Conservation (phyloP, 2,888 invertebrate species). For the Acheta domesticus region DNA sequence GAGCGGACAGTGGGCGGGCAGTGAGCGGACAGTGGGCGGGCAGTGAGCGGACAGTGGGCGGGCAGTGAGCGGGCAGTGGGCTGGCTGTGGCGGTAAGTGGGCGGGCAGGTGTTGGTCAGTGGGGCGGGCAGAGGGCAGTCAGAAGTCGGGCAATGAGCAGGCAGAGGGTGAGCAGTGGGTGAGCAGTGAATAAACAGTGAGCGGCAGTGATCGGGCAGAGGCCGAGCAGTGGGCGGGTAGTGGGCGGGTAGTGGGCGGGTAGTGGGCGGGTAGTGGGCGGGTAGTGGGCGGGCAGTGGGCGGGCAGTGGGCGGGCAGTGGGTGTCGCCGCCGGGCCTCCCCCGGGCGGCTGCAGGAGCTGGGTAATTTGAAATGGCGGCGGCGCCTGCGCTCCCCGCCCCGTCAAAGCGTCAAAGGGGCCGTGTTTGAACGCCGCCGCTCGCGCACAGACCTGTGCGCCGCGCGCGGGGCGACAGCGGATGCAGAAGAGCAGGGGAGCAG, state of each 20-base stretch:
- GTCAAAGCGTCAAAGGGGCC: slow-evolving; percentile 9
- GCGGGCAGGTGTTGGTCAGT: too few species aligned
- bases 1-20: too few species aligned
- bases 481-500: not conserved
- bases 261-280: not conserved
- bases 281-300: not conserved
- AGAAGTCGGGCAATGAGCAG: too few species aligned
- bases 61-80: too few species aligned
- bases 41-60: too few species aligned
- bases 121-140: too few species aligned
- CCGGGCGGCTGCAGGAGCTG: not conserved
- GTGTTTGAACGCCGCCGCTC: not conserved
- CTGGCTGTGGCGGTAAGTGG: too few species aligned
- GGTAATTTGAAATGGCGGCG: slow-evolving; percentile 7
- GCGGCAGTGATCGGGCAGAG: too few species aligned
- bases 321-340: not conserved
- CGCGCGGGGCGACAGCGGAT: not conserved
- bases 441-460: not conserved
- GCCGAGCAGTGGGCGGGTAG: not conserved
- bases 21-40: too few species aligned
- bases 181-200: too few species aligned
- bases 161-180: too few species aligned
- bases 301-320: not conserved
- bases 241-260: not conserved
- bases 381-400: not conserved